phyloP scores from a whole-genome alignment of 2,888 invertebrate species.

The Ophion ventricosus region DNA sequence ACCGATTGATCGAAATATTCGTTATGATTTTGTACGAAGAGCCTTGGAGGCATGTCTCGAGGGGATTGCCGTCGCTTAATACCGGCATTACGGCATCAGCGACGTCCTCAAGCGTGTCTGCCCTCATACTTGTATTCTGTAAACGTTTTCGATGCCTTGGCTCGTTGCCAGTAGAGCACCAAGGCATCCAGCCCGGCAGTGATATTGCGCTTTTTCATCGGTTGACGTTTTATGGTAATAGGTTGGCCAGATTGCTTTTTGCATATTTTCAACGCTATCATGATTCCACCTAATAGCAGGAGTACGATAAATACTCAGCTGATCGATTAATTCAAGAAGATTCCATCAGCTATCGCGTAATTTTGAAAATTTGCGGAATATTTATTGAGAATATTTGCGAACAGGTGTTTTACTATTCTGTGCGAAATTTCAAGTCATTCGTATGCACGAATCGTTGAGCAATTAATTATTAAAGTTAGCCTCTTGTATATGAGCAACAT shows the following conservation, averaged over 20 bases:
- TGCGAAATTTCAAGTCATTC: too few species aligned
- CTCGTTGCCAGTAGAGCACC: neutral
- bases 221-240: slow-evolving; percentile 5
- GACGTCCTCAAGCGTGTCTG: neutral
- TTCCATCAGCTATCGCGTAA: too few species aligned
- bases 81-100: neutral
- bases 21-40: neutral
- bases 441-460: too few species aligned
- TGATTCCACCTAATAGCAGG: neutral
- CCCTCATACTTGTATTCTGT: neutral
- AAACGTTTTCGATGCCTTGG: slow-evolving; percentile 9
- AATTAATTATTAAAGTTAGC: too few species aligned
- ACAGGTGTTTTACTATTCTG: too few species aligned
- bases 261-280: neutral
- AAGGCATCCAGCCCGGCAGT: neutral
- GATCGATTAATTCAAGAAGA: neutral
- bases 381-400: too few species aligned
- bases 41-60: neutral
- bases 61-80: neutral
- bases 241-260: neutral
- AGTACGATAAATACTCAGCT: neutral
- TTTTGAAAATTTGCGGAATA: too few species aligned
- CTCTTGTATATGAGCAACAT: too few species aligned
- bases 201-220: neutral
- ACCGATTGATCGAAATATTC: neutral